Conservation (phyloP, 30 jellyfish, hydroid and myxozoan species). For the Hydractinia echinata region DNA sequence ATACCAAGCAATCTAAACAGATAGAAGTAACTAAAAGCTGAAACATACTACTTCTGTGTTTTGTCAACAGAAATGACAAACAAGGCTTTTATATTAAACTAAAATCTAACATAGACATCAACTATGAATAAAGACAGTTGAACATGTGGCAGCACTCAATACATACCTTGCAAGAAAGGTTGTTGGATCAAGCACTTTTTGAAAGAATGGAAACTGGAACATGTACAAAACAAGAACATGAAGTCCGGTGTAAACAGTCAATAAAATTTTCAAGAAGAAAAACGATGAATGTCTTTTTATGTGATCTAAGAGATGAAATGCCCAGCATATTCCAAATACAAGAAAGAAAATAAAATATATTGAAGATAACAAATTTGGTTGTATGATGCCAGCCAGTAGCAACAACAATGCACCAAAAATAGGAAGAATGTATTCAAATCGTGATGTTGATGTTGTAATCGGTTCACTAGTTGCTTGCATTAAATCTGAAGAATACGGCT, state of each 20-base stretch:
- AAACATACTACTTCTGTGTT: background rate
- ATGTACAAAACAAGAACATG: slow-evolving; percentile 69
- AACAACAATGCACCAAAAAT: slow-evolving; percentile 67
- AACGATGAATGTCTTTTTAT: slow-evolving; percentile 45
- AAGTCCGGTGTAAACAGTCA: slow-evolving; percentile 58
- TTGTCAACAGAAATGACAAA: background rate
- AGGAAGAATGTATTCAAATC: slow-evolving; percentile 65
- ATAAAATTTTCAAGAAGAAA: slow-evolving; percentile 45
- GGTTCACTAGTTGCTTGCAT: slow-evolving; percentile 14
- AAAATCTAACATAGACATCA: background rate
- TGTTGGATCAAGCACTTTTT: slow-evolving; percentile 34
- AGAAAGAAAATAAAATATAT: slow-evolving; percentile 66
- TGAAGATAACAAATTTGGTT: slow-evolving; percentile 78
- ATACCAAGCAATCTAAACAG: slow-evolving; percentile 62
- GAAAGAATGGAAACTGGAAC: slow-evolving; percentile 79
- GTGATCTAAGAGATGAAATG: slow-evolving; percentile 61
- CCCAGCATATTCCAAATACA: slow-evolving; percentile 93
- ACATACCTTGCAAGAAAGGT: slow-evolving; percentile 79
- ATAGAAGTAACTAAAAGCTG: background rate
- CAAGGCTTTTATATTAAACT: no score
- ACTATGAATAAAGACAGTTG: background rate
- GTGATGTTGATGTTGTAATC: slow-evolving; percentile 37
- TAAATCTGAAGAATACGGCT: slow-evolving; percentile 27
- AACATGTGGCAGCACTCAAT: background rate
- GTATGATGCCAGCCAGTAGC: slow-evolving; percentile 82